A percentile compares a stretch with the other conserved stretches of the same genome.
Conservation (phyloP, 2,888 invertebrate genomes). For the Nasonia oneida region DNA sequence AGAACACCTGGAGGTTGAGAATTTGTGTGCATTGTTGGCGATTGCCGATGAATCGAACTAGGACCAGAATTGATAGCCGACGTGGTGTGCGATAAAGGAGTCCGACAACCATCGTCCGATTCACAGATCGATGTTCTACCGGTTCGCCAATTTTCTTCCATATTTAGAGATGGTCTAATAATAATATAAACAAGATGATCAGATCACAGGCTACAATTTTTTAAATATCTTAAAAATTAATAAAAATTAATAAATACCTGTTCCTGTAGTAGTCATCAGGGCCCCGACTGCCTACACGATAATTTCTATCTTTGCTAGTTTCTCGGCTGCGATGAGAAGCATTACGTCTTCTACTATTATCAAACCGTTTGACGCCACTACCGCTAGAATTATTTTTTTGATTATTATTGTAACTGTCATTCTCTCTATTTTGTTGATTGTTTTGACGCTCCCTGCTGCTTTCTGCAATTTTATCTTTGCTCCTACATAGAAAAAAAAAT, state of each 20-base stretch:
- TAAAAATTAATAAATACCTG: constrained; percentile 65
- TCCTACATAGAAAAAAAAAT: constrained; percentile 66
- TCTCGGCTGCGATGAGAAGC: constrained; percentile 78
- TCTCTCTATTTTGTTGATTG: constrained; percentile 76
- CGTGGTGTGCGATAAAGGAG: constrained; percentile 69
- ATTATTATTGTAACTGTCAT: constrained; percentile 74
- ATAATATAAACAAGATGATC: constrained; percentile 12
- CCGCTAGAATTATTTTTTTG: constrained; percentile 68
- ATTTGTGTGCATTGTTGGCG: constrained; percentile 65
- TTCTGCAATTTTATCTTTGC: constrained; percentile 72
- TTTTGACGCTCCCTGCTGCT: constrained; percentile 76
- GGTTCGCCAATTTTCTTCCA: constrained; percentile 77
- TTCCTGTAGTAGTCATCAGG: constrained; percentile 73
- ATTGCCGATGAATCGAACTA: constrained; percentile 64
- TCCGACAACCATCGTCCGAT: constrained; percentile 74
- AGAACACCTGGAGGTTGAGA: constrained; percentile 78
- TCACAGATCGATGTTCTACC: constrained; percentile 75
- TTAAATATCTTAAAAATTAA: constrained; percentile 26
- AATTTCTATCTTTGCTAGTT: constrained; percentile 79
- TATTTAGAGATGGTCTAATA: constrained; percentile 66
- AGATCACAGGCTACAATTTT: constrained; percentile 3
- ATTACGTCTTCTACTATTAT: constrained; percentile 73
- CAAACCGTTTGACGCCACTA: constrained; percentile 69
- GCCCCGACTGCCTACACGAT: constrained; percentile 71
- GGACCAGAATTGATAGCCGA: constrained; percentile 67